phyloP scores from a whole-genome alignment of 92 coral and sea anemone species.

The Phenganax stokvisi region DNA sequence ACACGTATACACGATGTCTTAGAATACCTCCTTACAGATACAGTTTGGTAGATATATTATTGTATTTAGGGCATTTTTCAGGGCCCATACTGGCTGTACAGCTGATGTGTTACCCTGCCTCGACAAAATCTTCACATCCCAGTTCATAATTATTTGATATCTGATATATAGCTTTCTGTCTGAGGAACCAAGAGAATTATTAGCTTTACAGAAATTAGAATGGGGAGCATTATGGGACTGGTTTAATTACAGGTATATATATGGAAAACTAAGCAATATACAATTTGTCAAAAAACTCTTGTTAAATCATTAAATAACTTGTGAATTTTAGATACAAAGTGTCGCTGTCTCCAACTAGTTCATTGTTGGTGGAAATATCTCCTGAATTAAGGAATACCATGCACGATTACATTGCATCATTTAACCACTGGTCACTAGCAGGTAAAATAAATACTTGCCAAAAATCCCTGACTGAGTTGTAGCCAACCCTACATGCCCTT shows the following conservation, averaged over 20 bases:
- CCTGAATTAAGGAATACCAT: slow-evolving; percentile 52
- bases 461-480: neutral
- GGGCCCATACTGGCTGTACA: neutral
- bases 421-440: slow-evolving; percentile 83
- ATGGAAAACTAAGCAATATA: neutral
- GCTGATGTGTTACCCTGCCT: neutral
- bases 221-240: slow-evolving; percentile 81
- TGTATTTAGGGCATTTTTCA: neutral
- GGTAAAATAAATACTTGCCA: slow-evolving; percentile 42
- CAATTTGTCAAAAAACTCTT: neutral
- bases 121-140: neutral
- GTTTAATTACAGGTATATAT: slow-evolving; percentile 66
- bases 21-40: slow-evolving; percentile 78
- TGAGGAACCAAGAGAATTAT: slow-evolving; percentile 76
- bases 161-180: slow-evolving; percentile 61
- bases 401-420: slow-evolving; percentile 50
- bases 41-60: slow-evolving; percentile 62
- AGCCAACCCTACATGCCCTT: no score
- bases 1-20: slow-evolving; percentile 56
- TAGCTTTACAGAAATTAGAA: slow-evolving; percentile 64
- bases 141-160: neutral
- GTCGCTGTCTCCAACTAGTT: slow-evolving; percentile 52
- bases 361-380: slow-evolving; percentile 51
- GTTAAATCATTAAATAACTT: neutral
- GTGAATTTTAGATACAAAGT: slow-evolving; percentile 27